These are phyloP conservation scores for Xestia c-nigrum DNA, from an alignment of 2,888 invertebrate species.

Conservation along the genomic window DNA sequence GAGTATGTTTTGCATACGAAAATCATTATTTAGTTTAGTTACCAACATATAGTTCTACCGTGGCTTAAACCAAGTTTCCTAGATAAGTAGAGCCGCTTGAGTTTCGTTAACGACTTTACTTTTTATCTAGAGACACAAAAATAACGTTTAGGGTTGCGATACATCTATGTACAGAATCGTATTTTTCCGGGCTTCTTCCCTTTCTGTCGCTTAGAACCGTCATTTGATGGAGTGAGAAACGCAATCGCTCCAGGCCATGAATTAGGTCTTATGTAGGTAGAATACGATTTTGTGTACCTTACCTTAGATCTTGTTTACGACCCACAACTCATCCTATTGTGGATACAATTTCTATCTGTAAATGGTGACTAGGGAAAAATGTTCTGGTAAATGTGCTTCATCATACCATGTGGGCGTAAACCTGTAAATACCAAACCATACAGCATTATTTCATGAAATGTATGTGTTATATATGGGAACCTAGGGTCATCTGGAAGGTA, in stretches of 20 bases:
- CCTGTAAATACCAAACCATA: background rate
- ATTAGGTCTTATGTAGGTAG: background rate
- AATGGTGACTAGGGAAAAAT: constrained; percentile 34
- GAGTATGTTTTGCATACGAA: constrained; percentile 68
- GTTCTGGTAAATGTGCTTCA: constrained; percentile 11
- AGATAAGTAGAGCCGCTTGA: constrained; percentile 8
- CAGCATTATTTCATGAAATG: background rate
- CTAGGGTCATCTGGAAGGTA: too few species aligned
- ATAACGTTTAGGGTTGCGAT: background rate
- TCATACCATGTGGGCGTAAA: background rate
- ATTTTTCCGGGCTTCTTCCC: background rate
- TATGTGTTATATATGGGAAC: background rate
- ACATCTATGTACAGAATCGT: background rate
- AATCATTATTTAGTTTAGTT: constrained; percentile 65
- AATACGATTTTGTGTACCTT: background rate
- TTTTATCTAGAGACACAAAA: background rate
- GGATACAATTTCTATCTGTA: constrained; percentile 4
- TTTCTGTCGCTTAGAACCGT: background rate
- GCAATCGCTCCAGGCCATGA: background rate
- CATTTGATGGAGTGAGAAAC: background rate
- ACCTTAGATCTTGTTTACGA: background rate
- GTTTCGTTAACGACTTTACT: constrained; percentile 2
- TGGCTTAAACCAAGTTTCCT: constrained; percentile 4
- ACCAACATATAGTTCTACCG: background rate
- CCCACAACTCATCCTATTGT: constrained; percentile 4